Evolutionary conservation across 2,797 vertebrate genomes (phyloP).

Genomic region (Gymnothorax reevesii): DNA sequence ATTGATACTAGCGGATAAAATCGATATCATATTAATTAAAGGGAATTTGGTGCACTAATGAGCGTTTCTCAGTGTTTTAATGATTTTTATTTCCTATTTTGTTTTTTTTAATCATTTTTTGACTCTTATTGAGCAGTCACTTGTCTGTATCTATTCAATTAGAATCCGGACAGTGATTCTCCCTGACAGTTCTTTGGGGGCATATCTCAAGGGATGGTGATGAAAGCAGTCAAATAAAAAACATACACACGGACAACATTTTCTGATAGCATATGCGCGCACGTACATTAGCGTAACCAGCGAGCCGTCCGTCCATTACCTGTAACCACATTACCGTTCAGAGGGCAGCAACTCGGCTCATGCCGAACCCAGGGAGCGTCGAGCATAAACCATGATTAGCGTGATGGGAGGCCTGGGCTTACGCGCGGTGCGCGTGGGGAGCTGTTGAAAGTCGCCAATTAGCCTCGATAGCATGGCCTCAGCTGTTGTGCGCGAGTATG

Average conservation of each 20-base stretch:
- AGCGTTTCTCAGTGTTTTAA: conserved; percentile 35
- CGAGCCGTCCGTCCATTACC: background rate
- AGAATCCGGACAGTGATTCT: conserved; percentile 48
- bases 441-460: background rate
- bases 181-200: conserved; percentile 47
- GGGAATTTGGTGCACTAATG: conserved; percentile 32
- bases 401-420: background rate
- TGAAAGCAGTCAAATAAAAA: conserved; percentile 15
- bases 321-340: background rate
- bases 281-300: background rate
- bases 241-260: conserved; percentile 8
- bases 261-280: background rate
- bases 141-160: conserved; percentile 51
- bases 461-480: background rate
- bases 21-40: conserved; percentile 67
- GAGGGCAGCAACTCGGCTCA: background rate
- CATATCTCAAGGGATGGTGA: conserved; percentile 35
- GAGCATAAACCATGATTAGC: background rate
- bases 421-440: background rate
- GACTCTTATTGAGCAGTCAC: conserved; percentile 50
- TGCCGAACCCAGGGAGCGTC: background rate
- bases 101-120: conserved; percentile 23
- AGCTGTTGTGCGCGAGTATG: background rate
- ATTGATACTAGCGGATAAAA: conserved; percentile 61
- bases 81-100: conserved; percentile 36